Conservation (phyloP, 2,797 vertebrate species). For the Falco berigora region DNA sequence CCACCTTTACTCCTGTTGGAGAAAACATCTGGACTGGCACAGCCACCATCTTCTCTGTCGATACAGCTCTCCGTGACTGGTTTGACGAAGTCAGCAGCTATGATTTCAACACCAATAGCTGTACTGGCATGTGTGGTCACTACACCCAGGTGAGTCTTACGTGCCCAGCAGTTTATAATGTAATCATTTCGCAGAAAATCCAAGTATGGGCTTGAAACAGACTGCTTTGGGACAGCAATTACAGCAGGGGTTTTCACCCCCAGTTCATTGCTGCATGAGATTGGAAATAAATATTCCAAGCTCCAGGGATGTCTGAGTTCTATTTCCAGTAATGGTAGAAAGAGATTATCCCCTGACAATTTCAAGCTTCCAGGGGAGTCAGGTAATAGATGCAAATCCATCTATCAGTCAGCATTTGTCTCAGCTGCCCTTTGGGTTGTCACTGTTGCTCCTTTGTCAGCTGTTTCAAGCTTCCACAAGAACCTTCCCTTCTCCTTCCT, state of each 20-base stretch:
- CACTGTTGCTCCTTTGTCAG: neutral
- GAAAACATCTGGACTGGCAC: constrained; percentile 82
- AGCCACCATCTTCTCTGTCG: constrained; percentile 55
- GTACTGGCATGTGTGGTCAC: constrained; percentile 67
- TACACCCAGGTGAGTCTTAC: constrained; percentile 78
- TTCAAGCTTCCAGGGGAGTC: neutral
- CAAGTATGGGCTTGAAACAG: neutral
- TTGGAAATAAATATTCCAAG: neutral
- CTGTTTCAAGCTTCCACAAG: neutral
- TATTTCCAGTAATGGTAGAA: neutral
- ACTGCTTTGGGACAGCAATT: neutral
- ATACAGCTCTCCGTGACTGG: constrained; percentile 67
- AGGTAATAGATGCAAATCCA: neutral
- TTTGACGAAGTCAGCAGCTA: constrained; percentile 70
- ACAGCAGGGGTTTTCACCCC: neutral
- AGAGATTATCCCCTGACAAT: neutral
- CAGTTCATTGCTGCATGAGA: neutral
- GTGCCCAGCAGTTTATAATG: neutral
- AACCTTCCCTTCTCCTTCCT: neutral
- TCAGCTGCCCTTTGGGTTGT: neutral
- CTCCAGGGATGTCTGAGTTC: neutral
- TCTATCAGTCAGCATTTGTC: neutral
- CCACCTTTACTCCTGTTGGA: constrained; percentile 71
- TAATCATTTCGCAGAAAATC: neutral
- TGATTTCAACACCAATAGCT: constrained; percentile 21